Evolutionary conservation across 37 sponge, comb jelly and placozoan genomes (phyloP).

Genomic region (Haliclona indistincta): DNA sequence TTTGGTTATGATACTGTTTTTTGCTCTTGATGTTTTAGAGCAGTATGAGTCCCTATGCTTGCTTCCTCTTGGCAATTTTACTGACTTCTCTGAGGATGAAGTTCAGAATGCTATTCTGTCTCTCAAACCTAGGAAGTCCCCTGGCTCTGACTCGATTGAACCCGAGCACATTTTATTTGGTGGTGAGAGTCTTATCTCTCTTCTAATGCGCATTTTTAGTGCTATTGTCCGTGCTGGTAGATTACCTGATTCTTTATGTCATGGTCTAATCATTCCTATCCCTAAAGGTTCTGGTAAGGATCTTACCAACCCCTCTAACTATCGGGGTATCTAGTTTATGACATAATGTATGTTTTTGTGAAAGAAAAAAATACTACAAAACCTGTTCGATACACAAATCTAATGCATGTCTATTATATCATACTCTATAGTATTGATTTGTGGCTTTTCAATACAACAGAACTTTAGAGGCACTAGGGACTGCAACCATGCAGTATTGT

Average conservation of each 20-base stretch:
- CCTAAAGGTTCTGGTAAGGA: neutral
- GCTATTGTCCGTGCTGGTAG: too few relatives aligned
- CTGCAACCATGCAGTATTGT: too few relatives aligned
- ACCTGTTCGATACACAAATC: too few relatives aligned
- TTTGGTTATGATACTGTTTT: too few relatives aligned
- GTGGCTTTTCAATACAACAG: too few relatives aligned
- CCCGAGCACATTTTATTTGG: neutral
- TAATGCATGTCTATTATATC: too few relatives aligned
- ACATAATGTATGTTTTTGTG: too few relatives aligned
- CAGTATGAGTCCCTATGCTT: too few relatives aligned
- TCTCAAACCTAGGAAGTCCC: neutral
- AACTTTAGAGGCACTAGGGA: too few relatives aligned
- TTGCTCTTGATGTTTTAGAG: too few relatives aligned
- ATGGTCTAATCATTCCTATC: slow-evolving; percentile 1
- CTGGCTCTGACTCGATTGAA: neutral
- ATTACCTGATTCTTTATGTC: neutral
- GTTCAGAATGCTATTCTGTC: neutral
- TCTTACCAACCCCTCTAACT: slow-evolving; percentile 2
- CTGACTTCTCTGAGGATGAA: neutral
- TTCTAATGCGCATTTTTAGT: neutral
- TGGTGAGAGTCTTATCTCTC: neutral
- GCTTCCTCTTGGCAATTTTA: neutral
- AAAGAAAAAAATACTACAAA: too few relatives aligned
- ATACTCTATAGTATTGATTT: slow-evolving; percentile 36
- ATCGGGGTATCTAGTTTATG: neutral